Conservation (phyloP, 2,888 invertebrate genomes). For the Terebella lapidaria region DNA sequence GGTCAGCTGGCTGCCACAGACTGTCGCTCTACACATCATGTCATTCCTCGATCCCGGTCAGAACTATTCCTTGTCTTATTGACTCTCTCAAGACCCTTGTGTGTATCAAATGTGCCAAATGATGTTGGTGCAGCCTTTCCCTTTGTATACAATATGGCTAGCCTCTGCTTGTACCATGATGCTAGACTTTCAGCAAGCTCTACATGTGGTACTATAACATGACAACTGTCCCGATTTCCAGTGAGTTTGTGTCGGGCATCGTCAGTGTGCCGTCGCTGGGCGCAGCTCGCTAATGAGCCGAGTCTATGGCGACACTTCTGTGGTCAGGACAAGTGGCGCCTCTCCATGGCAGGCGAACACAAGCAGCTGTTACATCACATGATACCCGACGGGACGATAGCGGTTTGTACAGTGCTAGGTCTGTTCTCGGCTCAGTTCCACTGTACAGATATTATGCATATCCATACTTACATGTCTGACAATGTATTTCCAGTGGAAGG, state of each 20-base stretch:
- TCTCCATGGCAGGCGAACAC: conserved; percentile 51
- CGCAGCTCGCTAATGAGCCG: conserved; percentile 46
- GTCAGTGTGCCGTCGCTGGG: conserved; percentile 50
- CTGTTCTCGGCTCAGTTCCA: too few species aligned
- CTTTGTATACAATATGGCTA: too few species aligned
- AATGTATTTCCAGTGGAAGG: conserved; percentile 57
- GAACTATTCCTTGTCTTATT: not conserved
- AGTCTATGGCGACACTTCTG: conserved; percentile 54
- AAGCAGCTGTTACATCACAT: conserved; percentile 51
- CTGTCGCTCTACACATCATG: conserved; percentile 50
- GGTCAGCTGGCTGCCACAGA: conserved; percentile 52
- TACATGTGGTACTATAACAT: too few species aligned
- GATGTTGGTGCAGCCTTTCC: too few species aligned
- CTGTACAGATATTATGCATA: not conserved
- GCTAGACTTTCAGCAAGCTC: too few species aligned
- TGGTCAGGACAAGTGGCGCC: conserved; percentile 50
- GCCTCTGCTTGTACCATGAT: too few species aligned
- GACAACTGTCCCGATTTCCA: conserved; percentile 22
- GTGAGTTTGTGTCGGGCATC: conserved; percentile 49
- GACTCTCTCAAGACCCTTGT: not conserved
- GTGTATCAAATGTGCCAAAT: not conserved
- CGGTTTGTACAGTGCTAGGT: conserved; percentile 32
- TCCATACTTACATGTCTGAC: not conserved
- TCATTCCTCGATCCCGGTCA: conserved; percentile 55
- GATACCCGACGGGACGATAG: conserved; percentile 43